Conservation (phyloP, 2,888 invertebrate genomes). For the Acanthosoma haemorrhoidale region DNA sequence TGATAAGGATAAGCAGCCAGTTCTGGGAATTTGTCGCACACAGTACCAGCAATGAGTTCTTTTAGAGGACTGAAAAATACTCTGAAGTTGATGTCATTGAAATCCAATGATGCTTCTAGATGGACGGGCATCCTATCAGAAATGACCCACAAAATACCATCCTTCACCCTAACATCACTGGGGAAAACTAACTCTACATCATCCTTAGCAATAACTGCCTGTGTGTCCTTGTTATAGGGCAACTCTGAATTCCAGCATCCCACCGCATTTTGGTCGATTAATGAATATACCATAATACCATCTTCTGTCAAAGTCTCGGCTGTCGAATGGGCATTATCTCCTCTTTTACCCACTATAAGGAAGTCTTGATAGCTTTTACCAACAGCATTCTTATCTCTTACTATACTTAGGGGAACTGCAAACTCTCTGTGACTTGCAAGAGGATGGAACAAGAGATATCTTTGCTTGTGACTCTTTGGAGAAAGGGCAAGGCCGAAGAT, state of each 20-base stretch:
- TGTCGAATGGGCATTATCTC: slow-evolving; percentile 63
- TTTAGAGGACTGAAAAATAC: slow-evolving; percentile 66
- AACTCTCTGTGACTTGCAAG: slow-evolving; percentile 73
- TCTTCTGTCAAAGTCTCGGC: slow-evolving; percentile 52
- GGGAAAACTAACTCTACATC: slow-evolving; percentile 72
- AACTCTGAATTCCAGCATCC: slow-evolving; percentile 74
- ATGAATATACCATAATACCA: slow-evolving; percentile 69
- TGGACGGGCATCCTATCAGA: slow-evolving; percentile 80
- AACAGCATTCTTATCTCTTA: slow-evolving; percentile 58
- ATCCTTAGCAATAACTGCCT: slow-evolving; percentile 67
- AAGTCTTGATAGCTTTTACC: slow-evolving; percentile 64
- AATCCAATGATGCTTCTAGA: slow-evolving; percentile 61
- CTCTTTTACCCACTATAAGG: slow-evolving; percentile 51
- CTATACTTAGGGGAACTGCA: slow-evolving; percentile 66
- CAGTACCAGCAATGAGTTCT: slow-evolving; percentile 61
- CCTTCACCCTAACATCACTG: slow-evolving; percentile 64
- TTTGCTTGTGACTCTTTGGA: slow-evolving; percentile 59
- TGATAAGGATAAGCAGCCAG: not conserved
- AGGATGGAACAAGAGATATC: slow-evolving; percentile 71
- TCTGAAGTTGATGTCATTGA: slow-evolving; percentile 71
- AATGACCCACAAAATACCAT: slow-evolving; percentile 59
- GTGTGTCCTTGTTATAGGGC: slow-evolving; percentile 51
- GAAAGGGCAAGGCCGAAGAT: slow-evolving; percentile 73
- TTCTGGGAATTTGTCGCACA: slow-evolving; percentile 53
- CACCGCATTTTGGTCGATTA: slow-evolving; percentile 74